phyloP scores from a whole-genome alignment of 2,797 vertebrate genomes.

The Danio choprae region DNA sequence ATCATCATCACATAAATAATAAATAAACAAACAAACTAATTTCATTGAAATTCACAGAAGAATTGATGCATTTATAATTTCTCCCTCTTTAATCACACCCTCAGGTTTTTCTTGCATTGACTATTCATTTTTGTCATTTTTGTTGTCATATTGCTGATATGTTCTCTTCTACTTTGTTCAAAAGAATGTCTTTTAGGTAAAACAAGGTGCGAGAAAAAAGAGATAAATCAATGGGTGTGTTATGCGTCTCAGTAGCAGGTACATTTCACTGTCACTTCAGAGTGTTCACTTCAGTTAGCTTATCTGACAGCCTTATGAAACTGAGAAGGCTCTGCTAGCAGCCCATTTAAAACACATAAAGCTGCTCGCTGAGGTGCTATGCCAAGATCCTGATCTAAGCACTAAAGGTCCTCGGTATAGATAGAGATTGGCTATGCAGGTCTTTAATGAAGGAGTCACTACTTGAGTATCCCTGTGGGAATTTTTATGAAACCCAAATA shows the following conservation, averaged over 20 bases:
- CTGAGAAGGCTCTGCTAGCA: conserved; percentile 21
- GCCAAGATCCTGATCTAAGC: conserved; percentile 57
- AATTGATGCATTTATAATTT: not conserved
- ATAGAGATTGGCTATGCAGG: conserved; percentile 39
- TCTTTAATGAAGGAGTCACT: conserved; percentile 54
- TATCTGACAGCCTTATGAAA: conserved; percentile 31
- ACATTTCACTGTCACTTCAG: conserved; percentile 28
- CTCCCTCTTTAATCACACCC: not conserved
- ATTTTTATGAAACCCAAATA: conserved; percentile 49
- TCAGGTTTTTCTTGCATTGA: not conserved
- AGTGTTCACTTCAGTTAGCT: conserved; percentile 45
- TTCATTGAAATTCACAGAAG: not conserved
- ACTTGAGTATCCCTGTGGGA: conserved; percentile 43
- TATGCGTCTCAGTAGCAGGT: conserved; percentile 21
- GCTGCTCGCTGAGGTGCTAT: conserved; percentile 27
- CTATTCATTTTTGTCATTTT: not conserved
- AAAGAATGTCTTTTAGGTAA: not conserved
- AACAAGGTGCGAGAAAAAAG: not conserved
- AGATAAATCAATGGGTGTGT: conserved; percentile 10
- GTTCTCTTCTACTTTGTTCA: not conserved
- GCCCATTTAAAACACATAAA: conserved; percentile 39
- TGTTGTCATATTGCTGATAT: not conserved
- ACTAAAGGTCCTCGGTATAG: conserved; percentile 32
- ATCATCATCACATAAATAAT: no score
- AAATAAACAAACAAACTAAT: not conserved